phyloP scores from a whole-genome alignment of 2,888 invertebrate species.

The Catocala sponsa region DNA sequence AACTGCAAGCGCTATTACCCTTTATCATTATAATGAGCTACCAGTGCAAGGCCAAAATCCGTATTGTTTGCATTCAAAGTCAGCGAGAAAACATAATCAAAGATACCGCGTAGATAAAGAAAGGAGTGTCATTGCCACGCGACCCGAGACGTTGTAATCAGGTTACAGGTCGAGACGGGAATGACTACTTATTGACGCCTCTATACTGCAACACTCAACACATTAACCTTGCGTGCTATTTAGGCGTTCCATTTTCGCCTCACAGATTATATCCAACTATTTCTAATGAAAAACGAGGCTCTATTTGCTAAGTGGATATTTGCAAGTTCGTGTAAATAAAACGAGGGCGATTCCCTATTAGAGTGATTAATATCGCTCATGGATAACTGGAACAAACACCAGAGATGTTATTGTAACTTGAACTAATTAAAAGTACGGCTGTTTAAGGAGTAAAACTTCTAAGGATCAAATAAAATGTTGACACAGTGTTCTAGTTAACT shows the following conservation, averaged over 20 bases:
- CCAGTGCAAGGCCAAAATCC: conserved; percentile 9
- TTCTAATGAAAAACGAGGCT: conserved; percentile 45
- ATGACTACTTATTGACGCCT: conserved; percentile 79
- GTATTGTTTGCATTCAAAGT: conserved; percentile 28
- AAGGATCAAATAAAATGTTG: conserved; percentile 34
- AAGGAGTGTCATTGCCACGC: conserved; percentile 46
- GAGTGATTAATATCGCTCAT: conserved; percentile 46
- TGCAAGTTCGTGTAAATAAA: conserved; percentile 41
- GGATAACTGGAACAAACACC: conserved; percentile 32
- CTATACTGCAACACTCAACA: conserved; percentile 71
- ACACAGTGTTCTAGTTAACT: neutral
- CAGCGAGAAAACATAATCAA: conserved; percentile 24
- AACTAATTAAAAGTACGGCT: neutral
- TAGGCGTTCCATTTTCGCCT: conserved; percentile 66
- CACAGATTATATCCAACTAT: conserved; percentile 58
- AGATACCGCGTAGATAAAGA: conserved; percentile 48
- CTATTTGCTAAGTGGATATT: conserved; percentile 50
- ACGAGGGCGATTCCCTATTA: conserved; percentile 48
- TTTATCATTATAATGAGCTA: conserved; percentile 3
- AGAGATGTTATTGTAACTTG: neutral
- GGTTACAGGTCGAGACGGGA: conserved; percentile 71
- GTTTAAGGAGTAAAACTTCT: neutral
- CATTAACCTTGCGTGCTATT: conserved; percentile 82
- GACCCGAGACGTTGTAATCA: conserved; percentile 55
- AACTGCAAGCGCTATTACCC: conserved; percentile 5